A percentile compares a stretch with the other conserved stretches of the same genome.
phyloP scores from a whole-genome alignment of 2,888 invertebrate genomes.

The Dastarcus helophoroides region DNA sequence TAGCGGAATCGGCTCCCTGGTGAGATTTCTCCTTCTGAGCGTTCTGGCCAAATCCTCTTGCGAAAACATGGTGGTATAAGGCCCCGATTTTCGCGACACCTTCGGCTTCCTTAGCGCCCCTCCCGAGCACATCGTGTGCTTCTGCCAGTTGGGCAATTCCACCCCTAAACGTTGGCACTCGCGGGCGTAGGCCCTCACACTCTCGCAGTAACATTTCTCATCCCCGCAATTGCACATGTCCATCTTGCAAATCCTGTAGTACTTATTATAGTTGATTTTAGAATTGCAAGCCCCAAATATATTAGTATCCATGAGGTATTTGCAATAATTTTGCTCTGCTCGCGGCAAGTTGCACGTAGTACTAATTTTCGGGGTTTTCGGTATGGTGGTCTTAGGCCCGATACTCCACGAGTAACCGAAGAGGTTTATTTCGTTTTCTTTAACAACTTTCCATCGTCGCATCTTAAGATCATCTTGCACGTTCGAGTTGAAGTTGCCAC shows the following conservation, averaged over 20 bases:
- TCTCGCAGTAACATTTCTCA: slow-evolving; percentile 77
- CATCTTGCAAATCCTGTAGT: slow-evolving; percentile 73
- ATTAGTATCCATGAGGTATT: slow-evolving; percentile 32
- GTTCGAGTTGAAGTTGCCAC: slow-evolving; percentile 87
- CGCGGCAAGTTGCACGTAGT: slow-evolving; percentile 21
- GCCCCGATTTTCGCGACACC: slow-evolving; percentile 6
- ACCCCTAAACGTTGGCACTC: slow-evolving; percentile 74
- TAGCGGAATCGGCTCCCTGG: slow-evolving; percentile 15
- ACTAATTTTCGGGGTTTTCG: slow-evolving; percentile 38
- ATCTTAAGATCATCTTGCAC: slow-evolving; percentile 71
- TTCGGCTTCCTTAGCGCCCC: slow-evolving; percentile 4
- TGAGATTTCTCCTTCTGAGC: slow-evolving; percentile 13
- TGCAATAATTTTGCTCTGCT: slow-evolving; percentile 25
- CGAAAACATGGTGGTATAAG: slow-evolving; percentile 12
- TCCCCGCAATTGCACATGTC: slow-evolving; percentile 80
- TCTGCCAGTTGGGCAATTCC: slow-evolving; percentile 59
- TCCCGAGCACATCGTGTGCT: slow-evolving; percentile 26
- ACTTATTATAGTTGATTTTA: slow-evolving; percentile 68
- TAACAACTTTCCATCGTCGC: slow-evolving; percentile 54
- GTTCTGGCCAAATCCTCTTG: slow-evolving; percentile 16
- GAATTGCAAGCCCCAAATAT: slow-evolving; percentile 68
- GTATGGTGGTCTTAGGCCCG: slow-evolving; percentile 65
- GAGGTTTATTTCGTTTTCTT: slow-evolving; percentile 49
- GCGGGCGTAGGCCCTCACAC: slow-evolving; percentile 78
- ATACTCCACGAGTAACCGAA: slow-evolving; percentile 89